Base-by-base conservation (phyloP, 2,797 vertebrate genomes). In the Argentina silus region DNA sequence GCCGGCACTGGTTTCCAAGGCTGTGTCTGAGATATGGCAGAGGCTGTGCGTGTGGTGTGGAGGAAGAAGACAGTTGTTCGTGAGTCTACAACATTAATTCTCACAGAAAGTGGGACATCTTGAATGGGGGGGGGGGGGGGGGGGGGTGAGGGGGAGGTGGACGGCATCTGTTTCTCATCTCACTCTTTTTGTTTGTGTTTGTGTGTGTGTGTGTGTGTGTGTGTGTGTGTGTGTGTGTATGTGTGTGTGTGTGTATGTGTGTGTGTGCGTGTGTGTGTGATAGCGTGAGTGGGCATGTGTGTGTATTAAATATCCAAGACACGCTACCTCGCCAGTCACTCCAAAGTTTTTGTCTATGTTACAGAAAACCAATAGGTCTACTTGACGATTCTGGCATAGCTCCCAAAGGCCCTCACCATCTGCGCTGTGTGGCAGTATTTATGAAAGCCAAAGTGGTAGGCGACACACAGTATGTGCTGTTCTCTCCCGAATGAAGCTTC, bases 381-480 rank as follows among this genome's bases (percentile, higher is more conserved):
- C 77, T 76, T 72, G 15, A 75, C 72, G 82, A 81, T 82, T 83
- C 82, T 84, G 75, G 60, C 82, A 84, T 74, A 68, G 62, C 83
- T 82, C 83, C 77, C 63, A 70, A 77, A 81, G 77, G 78, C 80
- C 85, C 73, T 63, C 43, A 73, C 85, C 87, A 86, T 88, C 86
- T 89, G 84, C 80, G 84, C 83, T 60, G 81, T 65, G 81, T 73
- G 3, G 27, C 76, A 83, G 66, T 80, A 78, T 84, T 88, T 84
- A 78, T 76, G 85, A 83, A 78, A 83, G 83, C 84, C 80, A 84
- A 84, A 82, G 66, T 84, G 79, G 88, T 91, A 85, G 87, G 90
- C 84, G 88, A 78, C 63, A 81, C 84, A 86, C 76, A 86, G 81
- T 82, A 86, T 76, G 76, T 78, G 74, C 77, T 12, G 19, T 4